Percentiles rank a stretch among this genome's conserved stretches.
Conservation (phyloP, 2,888 invertebrate species). For the Latrodectus elegans region DNA sequence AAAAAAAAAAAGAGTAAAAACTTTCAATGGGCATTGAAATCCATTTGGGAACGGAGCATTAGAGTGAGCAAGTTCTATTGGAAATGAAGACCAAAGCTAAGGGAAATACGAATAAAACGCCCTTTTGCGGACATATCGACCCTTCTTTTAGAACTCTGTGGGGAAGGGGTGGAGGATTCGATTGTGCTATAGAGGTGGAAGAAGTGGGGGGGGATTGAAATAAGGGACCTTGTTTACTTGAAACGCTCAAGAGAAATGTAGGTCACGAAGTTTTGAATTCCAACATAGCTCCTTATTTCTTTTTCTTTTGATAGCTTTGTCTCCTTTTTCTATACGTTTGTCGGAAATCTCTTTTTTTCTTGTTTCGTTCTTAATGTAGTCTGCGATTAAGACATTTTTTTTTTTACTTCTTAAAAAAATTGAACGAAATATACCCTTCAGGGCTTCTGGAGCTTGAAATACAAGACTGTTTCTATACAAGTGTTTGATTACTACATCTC, state of each 20-base stretch:
- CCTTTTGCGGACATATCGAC: constrained; percentile 44
- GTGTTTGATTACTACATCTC: too few relatives aligned
- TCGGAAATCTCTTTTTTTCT: background rate
- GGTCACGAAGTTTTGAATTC: constrained; percentile 28
- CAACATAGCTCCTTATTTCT: constrained; percentile 2
- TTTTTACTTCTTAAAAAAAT: background rate
- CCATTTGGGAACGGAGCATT: constrained; percentile 13
- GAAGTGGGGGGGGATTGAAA: background rate
- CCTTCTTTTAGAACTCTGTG: background rate
- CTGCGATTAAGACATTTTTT: constrained; percentile 9
- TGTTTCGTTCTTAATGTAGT: constrained; percentile 7
- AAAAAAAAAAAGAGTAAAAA: too few relatives aligned
- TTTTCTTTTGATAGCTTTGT: background rate
- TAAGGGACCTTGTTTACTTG: constrained; percentile 18
- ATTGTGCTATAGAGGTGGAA: constrained; percentile 1
- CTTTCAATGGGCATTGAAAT: constrained; percentile 10
- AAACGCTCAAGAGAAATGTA: constrained; percentile 33
- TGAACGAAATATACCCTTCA: background rate
- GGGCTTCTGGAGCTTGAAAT: background rate
- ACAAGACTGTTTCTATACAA: too few relatives aligned
- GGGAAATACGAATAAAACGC: constrained; percentile 43
- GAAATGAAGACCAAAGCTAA: constrained; percentile 16
- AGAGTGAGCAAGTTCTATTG: constrained; percentile 11
- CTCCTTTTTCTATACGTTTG: background rate
- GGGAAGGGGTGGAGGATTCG: background rate